Conservation (phyloP, 2,113 vertebrate species). For the Phocoena phocoena region DNA sequence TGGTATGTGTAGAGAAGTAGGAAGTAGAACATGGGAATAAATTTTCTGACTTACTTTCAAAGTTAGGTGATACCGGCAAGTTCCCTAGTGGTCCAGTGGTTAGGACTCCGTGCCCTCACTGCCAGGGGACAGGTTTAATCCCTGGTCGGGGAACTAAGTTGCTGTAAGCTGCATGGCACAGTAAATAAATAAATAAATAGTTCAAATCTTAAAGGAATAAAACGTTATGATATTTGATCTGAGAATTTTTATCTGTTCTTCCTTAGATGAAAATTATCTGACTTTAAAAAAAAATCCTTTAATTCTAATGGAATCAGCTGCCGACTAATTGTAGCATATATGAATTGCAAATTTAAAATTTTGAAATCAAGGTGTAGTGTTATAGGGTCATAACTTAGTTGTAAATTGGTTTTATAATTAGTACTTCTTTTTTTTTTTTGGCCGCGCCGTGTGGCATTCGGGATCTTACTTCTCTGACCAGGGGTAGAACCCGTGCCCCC, state of each 20-base stretch:
- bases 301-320: neutral
- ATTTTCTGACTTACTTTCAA: neutral
- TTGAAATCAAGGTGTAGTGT: neutral
- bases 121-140: neutral
- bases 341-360: constrained; percentile 31
- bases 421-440: neutral
- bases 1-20: neutral
- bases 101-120: neutral
- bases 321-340: neutral
- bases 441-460: rapidly evolving
- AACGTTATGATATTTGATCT: neutral
- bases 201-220: neutral
- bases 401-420: neutral
- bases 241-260: neutral
- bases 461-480: too few relatives aligned
- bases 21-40: neutral
- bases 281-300: neutral
- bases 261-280: neutral
- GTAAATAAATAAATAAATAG: neutral
- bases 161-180: neutral
- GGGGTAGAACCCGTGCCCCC: too few relatives aligned
- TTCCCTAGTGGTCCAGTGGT: neutral
- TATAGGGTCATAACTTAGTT: neutral
- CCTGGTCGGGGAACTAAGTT: neutral
- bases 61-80: neutral